These are phyloP conservation scores for Engraulis encrasicolus DNA, from an alignment of 2,113 vertebrate genomes.

Conservation along the genomic window DNA sequence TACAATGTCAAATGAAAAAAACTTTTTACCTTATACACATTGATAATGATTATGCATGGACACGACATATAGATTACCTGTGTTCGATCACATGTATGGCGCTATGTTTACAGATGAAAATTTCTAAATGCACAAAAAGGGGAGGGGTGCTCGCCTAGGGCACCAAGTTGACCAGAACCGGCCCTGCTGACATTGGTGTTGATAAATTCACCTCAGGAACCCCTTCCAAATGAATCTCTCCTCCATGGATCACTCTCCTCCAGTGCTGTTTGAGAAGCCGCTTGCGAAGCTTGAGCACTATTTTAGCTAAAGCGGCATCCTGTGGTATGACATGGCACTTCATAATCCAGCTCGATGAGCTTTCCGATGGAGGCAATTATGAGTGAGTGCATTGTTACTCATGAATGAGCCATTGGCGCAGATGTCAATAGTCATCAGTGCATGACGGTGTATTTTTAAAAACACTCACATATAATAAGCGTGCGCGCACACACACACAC, in stretches of 20 bases:
- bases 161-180: too few species aligned
- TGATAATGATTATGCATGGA: too few species aligned
- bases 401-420: neutral
- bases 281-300: neutral
- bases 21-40: too few species aligned
- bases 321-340: neutral
- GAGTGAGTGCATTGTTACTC: neutral
- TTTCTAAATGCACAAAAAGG: too few species aligned
- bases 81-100: too few species aligned
- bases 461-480: too few species aligned
- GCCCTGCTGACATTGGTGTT: neutral
- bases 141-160: too few species aligned
- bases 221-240: neutral
- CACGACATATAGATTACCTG: too few species aligned
- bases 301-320: neutral
- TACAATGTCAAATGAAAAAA: too few species aligned
- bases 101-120: too few species aligned
- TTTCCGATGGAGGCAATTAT: conserved; percentile 1
- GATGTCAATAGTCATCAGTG: neutral
- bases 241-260: neutral
- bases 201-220: neutral
- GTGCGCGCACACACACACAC: too few species aligned
- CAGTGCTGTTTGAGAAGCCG: neutral
- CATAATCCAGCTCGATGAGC: neutral
- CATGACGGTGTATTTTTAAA: neutral